Evolutionary conservation across 2,888 invertebrate species (phyloP).

Genomic region (Dasypogon diadema): DNA sequence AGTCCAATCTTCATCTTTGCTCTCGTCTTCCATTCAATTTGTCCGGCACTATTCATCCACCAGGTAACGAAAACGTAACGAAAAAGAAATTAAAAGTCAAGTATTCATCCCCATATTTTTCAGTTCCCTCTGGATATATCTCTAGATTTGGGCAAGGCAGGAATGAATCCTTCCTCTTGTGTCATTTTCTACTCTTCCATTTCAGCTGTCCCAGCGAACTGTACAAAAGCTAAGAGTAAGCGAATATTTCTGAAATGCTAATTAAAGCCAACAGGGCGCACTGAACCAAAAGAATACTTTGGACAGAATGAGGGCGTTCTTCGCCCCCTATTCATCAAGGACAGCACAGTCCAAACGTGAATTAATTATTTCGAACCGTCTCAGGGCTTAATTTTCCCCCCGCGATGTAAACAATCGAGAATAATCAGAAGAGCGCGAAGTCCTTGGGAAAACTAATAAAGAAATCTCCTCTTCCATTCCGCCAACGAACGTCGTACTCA

Average conservation of each 20-base stretch:
- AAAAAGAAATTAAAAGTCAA: slow-evolving; percentile 46
- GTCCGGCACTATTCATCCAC: slow-evolving; percentile 1
- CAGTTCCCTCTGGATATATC: not conserved
- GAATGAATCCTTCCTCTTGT: slow-evolving; percentile 27
- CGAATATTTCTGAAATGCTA: slow-evolving; percentile 36
- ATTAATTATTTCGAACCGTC: slow-evolving; percentile 43
- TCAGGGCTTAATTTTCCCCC: slow-evolving; percentile 26
- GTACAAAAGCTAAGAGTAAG: slow-evolving; percentile 40
- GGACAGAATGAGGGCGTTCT: slow-evolving; percentile 1
- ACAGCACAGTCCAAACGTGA: slow-evolving; percentile 39
- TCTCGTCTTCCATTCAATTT: slow-evolving; percentile 27
- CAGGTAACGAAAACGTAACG: slow-evolving; percentile 34
- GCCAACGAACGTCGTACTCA: not conserved
- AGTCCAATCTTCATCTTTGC: not conserved
- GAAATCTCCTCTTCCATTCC: not conserved
- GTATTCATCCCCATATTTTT: slow-evolving; percentile 9
- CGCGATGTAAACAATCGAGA: slow-evolving; percentile 37
- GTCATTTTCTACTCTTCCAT: not conserved
- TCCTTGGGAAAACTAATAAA: slow-evolving; percentile 41
- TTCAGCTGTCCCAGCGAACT: not conserved
- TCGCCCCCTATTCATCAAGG: slow-evolving; percentile 14
- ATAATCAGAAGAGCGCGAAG: slow-evolving; percentile 24
- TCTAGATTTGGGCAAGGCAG: not conserved
- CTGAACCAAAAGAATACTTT: slow-evolving; percentile 38
- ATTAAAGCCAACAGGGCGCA: slow-evolving; percentile 37